A percentile compares a stretch with the other conserved stretches of the same genome.
Evolutionary conservation across 2,797 vertebrate genomes (phyloP).

Genomic region (Strix occidentalis): DNA sequence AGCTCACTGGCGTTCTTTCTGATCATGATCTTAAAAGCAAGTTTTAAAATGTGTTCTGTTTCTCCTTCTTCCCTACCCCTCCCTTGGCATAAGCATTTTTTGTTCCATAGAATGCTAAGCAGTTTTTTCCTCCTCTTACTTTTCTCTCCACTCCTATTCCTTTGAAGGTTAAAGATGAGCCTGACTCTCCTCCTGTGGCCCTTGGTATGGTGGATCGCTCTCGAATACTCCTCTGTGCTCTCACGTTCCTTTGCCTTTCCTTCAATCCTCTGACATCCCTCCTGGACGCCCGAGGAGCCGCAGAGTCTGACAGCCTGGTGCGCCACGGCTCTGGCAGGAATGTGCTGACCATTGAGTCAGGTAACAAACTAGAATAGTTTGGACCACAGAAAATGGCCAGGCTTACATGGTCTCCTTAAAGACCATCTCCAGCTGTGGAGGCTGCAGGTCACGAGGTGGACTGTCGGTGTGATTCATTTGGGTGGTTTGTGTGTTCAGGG

Average conservation of each 20-base stretch:
- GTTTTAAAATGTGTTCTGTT: neutral
- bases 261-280: conserved; percentile 93
- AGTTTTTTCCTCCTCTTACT: neutral
- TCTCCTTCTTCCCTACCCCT: neutral
- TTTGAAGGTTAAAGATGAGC: conserved; percentile 92
- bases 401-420: neutral
- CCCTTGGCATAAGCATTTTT: neutral
- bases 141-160: neutral
- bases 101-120: neutral
- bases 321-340: conserved; percentile 81
- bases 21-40: neutral
- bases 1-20: neutral
- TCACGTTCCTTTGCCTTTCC: conserved; percentile 95
- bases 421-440: neutral
- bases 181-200: conserved; percentile 88
- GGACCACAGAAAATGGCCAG: neutral
- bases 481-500: neutral
- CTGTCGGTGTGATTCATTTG: neutral
- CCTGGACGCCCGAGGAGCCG: conserved; percentile 78
- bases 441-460: neutral
- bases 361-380: conserved; percentile 12
- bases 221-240: conserved; percentile 91
- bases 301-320: conserved; percentile 38
- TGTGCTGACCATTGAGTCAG: conserved; percentile 82
- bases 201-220: conserved; percentile 97